Evolutionary conservation across 2,113 vertebrate genomes (phyloP), one percentile per base, ranked within the genome.

Genomic region (Brachypteracias leptosomus): DNA sequence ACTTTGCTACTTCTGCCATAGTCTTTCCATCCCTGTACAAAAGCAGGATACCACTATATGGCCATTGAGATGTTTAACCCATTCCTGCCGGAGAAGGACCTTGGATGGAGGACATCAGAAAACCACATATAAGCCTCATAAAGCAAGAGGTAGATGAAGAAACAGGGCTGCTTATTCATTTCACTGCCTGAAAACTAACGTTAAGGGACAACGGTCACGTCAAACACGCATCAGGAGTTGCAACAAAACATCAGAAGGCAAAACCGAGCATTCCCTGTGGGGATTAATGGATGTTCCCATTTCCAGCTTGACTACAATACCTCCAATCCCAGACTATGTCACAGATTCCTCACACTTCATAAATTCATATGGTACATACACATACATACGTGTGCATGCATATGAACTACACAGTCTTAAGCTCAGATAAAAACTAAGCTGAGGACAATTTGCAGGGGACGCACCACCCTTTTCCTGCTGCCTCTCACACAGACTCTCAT

Each of bases 141-240:
- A 90, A 90, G 54, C 67, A 86, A 86, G 63, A n/a, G 19, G 22
- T 36, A 85, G 63, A 51, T 70, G 78, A 90, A 85, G 67, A 76
- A 95, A 68, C 22, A 68, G 67, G 96, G 59, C 35, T 84, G 72
- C 65, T 95, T 88, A 67, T 55, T 73, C 33, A 71, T 94, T 93
- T 71, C 85, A 67, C 44, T 81, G 52, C 71, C 75, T 89, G 68
- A 66, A 84, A 95, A 88, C 49, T 81, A 77, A 85, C 15, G 68
- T 68, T 95, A 83, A 88, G 76, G 90, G 86, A 87, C 49, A 87
- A 66, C 51, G 70, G 54, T 49, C 90, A 52, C 38, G 38, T 90
- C 93, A 94, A 85, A 93, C 55, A 68, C 55, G 57, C 72, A 63
- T 70, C 88, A 57, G 75, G 87, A 79, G 52, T 0, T 68, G 71